These are phyloP conservation scores for Cherax destructor DNA, from an alignment of 1,140 invertebrate species.

Conservation along the genomic window DNA sequence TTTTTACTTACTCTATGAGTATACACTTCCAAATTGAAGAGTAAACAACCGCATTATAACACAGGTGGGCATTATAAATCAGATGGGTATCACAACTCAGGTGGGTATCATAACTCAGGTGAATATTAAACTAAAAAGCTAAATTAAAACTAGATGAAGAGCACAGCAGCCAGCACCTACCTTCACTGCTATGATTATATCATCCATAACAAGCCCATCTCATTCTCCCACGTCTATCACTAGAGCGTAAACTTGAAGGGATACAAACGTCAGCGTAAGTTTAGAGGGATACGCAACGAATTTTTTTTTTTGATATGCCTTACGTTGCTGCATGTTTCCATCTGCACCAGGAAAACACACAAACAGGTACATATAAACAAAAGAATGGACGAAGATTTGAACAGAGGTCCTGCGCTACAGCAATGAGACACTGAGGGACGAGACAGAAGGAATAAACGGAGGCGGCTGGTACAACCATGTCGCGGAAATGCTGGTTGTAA, in stretches of 20 bases:
- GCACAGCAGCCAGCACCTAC: neutral
- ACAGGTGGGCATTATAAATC: too few relatives aligned
- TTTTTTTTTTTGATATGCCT: neutral
- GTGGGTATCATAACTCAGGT: constrained; percentile 18
- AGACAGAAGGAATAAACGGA: too few relatives aligned
- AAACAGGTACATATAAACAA: too few relatives aligned
- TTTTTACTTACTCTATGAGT: neutral
- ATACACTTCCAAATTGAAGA: neutral
- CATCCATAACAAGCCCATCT: neutral
- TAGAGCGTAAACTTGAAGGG: neutral
- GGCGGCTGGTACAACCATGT: too few relatives aligned
- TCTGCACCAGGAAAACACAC: too few relatives aligned
- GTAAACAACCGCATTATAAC: neutral
- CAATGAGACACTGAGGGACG: too few relatives aligned
- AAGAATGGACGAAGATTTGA: too few relatives aligned
- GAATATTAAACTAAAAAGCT: neutral
- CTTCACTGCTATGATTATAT: neutral
- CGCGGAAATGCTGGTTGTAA: too few relatives aligned
- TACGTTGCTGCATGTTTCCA: too few relatives aligned
- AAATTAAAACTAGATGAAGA: neutral
- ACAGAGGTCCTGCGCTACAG: too few relatives aligned
- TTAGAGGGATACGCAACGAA: neutral
- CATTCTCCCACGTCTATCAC: neutral
- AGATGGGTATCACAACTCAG: neutral
- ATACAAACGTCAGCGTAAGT: neutral